Evolutionary conservation across 2,888 invertebrate genomes (phyloP), one percentile per base, ranked within the genome.

Genomic region (Drosophila macrospina): DNA sequence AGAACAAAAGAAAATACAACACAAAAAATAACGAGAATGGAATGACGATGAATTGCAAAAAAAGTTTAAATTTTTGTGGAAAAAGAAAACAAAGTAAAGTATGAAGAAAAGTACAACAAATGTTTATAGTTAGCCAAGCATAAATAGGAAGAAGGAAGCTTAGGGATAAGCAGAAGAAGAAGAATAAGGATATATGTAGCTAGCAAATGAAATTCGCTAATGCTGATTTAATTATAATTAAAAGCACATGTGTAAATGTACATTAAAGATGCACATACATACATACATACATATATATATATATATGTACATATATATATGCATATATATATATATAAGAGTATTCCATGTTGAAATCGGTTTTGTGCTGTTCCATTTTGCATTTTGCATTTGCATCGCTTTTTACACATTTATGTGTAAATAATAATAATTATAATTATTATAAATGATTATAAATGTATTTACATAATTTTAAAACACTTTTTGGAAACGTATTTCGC

Each of bases 401-500:
- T 86, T 62, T 74, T 77, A 20, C 28, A 20, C 41, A 41, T 37
- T 34, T 55, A 60, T 26, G 41, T 48, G 42, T 24, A 39, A 55
- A 47, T 41, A 57, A 39, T 41, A 42, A 41, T 30, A 51, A 51
- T n/a, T n/a, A n/a, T n/a, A n/a, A n/a, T n/a, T n/a, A n/a, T n/a
- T n/a, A n/a, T n/a, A n/a, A n/a, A n/a, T 41, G 48, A 47, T 36
- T 63, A 57, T 54, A 52, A 51, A 60, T 66, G 61, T 75, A 74
- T 69, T 68, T 55, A 73, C 44, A 64, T 64, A 26, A 69, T 60
- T 72, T 76, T 42, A 28, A 65, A 57, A 72, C 36, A 72, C 51
- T 69, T 82, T 82, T 83, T 82, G 86, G 70, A 86, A 51, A 73
- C 66, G 48, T 63, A 80, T 84, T 86, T 82, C 85, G 67, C 56